Conservation (phyloP, 1,140 invertebrate species). For the Ruditapes philippinarum region DNA sequence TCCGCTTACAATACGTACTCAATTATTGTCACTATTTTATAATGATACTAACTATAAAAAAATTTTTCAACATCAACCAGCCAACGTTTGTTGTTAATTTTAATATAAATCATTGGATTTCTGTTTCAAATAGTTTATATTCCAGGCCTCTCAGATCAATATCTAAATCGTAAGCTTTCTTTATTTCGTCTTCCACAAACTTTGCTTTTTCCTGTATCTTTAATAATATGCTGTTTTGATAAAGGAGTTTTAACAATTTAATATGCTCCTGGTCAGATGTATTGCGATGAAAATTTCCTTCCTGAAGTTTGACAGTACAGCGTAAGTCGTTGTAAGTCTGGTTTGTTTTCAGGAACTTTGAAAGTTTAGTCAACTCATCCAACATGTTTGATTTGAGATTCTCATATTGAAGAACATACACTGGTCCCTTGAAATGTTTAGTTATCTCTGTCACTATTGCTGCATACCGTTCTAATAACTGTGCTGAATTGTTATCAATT, state of each 20-base stretch:
- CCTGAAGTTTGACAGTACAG: not conserved
- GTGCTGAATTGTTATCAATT: not conserved
- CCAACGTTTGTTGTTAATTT: no score
- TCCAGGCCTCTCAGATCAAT: not conserved
- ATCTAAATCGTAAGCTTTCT: not conserved
- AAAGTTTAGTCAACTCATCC: not conserved
- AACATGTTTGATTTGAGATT: not conserved
- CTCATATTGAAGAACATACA: not conserved
- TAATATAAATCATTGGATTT: no score
- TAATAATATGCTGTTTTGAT: not conserved
- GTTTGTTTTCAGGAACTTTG: not conserved
- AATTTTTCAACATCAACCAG: no score
- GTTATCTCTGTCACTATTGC: not conserved
- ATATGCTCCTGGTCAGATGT: no score
- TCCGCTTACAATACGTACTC: no score
- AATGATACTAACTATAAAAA: no score
- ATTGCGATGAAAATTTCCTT: slow-evolving; percentile 1
- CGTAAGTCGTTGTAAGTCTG: not conserved
- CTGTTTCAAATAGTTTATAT: no score
- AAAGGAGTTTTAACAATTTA: not conserved
- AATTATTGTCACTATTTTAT: no score
- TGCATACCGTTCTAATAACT: not conserved
- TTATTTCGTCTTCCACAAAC: not conserved
- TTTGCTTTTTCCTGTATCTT: not conserved
- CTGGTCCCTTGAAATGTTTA: not conserved